These are phyloP conservation scores for Perca flavescens DNA, from an alignment of 2,113 vertebrate species.

Conservation along the genomic window DNA sequence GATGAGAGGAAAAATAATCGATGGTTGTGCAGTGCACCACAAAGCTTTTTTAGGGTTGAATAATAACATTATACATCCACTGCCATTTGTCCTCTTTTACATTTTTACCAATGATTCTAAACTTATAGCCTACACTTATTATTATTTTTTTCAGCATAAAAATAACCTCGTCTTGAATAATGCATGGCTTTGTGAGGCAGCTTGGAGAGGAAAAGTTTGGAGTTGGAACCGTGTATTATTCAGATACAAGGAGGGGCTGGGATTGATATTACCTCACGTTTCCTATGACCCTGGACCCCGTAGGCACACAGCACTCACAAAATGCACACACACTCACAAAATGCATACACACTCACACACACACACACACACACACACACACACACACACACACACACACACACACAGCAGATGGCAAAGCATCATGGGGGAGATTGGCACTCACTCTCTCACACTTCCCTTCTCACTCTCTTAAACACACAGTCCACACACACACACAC, in stretches of 20 bases:
- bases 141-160: slow-evolving; percentile 26
- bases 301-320: slow-evolving; percentile 53
- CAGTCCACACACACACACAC: slow-evolving; percentile 12
- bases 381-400: slow-evolving; percentile 49
- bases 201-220: slow-evolving; percentile 44
- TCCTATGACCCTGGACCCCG: slow-evolving; percentile 61
- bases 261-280: slow-evolving; percentile 65
- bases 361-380: slow-evolving; percentile 44
- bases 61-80: slow-evolving; percentile 13
- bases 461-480: no score
- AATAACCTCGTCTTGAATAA: slow-evolving; percentile 52
- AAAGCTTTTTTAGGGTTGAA: slow-evolving; percentile 16
- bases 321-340: not conserved
- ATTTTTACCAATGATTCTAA: slow-evolving; percentile 22
- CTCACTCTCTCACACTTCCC: slow-evolving; percentile 57
- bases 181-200: slow-evolving; percentile 45
- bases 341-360: not conserved
- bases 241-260: slow-evolving; percentile 35
- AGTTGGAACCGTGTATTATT: slow-evolving; percentile 9
- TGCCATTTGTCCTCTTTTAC: slow-evolving; percentile 18
- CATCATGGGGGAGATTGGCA: slow-evolving; percentile 83
- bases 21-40: slow-evolving; percentile 1
- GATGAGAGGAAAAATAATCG: not conserved
- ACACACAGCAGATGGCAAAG: slow-evolving; percentile 79
- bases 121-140: not conserved